These are phyloP conservation scores for Megalonaias nervosa DNA, from an alignment of 1,140 invertebrate species.

Conservation along the genomic window DNA sequence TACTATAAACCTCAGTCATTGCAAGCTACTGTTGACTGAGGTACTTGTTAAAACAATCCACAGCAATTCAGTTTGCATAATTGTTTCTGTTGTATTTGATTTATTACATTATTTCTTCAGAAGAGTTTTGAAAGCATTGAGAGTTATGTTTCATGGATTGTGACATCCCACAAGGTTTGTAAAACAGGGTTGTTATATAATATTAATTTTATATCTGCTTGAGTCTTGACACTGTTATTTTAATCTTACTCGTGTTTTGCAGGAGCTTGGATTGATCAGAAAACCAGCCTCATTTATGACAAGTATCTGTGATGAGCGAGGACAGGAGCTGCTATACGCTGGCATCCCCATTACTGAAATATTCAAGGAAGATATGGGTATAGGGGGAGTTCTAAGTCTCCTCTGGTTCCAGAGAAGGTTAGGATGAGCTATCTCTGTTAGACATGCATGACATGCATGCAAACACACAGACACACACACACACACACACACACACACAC, in stretches of 20 bases:
- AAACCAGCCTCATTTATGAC: constrained; percentile 99
- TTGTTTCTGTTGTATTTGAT: too few species aligned
- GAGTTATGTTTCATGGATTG: too few species aligned
- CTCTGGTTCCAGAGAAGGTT: constrained; percentile 95
- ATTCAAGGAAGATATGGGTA: constrained; percentile 85
- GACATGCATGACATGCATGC: not conserved
- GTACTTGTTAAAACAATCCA: too few species aligned
- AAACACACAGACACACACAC: too few species aligned
- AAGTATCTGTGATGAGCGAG: constrained; percentile 98
- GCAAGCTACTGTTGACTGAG: too few species aligned
- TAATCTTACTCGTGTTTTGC: constrained; percentile 31
- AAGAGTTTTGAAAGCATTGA: too few species aligned
- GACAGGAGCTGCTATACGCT: constrained; percentile 97
- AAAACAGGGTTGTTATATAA: not conserved
- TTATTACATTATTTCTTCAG: too few species aligned
- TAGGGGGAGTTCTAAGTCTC: constrained; percentile 97
- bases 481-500: too few species aligned
- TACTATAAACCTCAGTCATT: too few species aligned
- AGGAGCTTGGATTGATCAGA: constrained; percentile 97
- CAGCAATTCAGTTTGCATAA: too few species aligned
- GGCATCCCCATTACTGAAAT: constrained; percentile 99
- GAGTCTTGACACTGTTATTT: not conserved
- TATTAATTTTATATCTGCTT: not conserved
- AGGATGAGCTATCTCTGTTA: not conserved
- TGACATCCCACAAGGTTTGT: too few species aligned